Evolutionary conservation across 2,888 invertebrate species (phyloP).

Genomic region (Hybos culiciformis): DNA sequence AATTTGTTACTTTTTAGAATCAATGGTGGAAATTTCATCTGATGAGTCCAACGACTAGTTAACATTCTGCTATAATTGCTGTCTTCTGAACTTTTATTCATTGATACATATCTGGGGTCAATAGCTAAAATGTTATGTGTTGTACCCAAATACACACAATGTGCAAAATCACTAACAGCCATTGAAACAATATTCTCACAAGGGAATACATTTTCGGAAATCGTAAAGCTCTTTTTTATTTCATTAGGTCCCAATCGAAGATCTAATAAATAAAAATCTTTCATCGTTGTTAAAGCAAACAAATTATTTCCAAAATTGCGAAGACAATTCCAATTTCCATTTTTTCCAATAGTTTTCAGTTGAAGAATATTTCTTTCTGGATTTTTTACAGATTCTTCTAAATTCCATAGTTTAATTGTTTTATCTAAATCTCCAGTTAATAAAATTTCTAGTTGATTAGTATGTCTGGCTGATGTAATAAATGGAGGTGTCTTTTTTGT

Average conservation of each 20-base stretch:
- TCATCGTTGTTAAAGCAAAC: constrained; percentile 23
- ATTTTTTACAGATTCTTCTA: constrained; percentile 9
- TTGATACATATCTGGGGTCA: constrained; percentile 22
- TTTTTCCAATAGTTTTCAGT: constrained; percentile 9
- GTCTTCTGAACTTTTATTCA: constrained; percentile 17
- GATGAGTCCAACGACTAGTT: constrained; percentile 28
- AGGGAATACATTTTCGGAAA: constrained; percentile 2
- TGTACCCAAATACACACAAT: constrained; percentile 27
- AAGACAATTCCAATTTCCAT: constrained; percentile 22
- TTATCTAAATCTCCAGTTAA: constrained; percentile 25
- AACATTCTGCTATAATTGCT: constrained; percentile 8
- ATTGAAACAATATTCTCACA: constrained; percentile 26
- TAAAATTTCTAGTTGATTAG: constrained; percentile 15
- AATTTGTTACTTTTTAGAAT: constrained; percentile 20
- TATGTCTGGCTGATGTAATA: constrained; percentile 25
- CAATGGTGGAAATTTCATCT: constrained; percentile 23
- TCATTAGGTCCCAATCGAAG: constrained; percentile 19
- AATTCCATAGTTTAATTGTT: constrained; percentile 21
- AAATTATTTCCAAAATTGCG: constrained; percentile 17
- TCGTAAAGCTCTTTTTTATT: constrained; percentile 11
- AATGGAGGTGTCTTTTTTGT: too few species aligned
- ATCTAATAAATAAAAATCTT: constrained; percentile 23
- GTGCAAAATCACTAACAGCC: constrained; percentile 20
- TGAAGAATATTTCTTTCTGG: constrained; percentile 7
- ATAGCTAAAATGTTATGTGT: constrained; percentile 28